Conservation (phyloP, 2,888 invertebrate species). For the Miltochrista miniata region DNA sequence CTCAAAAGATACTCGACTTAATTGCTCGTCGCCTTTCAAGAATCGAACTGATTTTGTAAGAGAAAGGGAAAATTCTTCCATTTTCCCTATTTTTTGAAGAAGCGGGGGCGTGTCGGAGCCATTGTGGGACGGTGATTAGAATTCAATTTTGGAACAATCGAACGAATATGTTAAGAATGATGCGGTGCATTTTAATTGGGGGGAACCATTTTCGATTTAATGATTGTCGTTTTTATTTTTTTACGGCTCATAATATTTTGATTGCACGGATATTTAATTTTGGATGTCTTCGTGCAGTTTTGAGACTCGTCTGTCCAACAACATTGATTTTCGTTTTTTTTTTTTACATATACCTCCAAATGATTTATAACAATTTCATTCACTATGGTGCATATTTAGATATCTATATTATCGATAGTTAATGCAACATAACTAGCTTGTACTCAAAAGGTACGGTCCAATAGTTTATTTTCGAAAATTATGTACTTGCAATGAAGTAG, state of each 20-base stretch:
- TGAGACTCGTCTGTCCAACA: no score
- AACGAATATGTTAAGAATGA: constrained; percentile 69
- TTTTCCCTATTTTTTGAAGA: constrained; percentile 78
- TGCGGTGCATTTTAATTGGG: constrained; percentile 82
- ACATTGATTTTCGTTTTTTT: no score
- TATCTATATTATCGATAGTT: no score
- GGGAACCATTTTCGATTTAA: constrained; percentile 60
- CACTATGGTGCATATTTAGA: no score
- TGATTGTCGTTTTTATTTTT: constrained; percentile 22
- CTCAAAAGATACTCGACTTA: constrained; percentile 83
- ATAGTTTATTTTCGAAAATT: neutral
- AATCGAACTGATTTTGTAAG: constrained; percentile 70
- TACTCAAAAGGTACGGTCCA: neutral
- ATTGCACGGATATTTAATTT: neutral
- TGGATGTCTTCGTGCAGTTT: no score
- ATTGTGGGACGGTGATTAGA: constrained; percentile 83
- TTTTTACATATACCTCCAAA: no score
- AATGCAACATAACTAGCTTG: neutral
- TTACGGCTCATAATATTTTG: constrained; percentile 9
- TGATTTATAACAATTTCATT: no score
- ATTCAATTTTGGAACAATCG: constrained; percentile 83
- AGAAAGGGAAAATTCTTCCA: constrained; percentile 72
- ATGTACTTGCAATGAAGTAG: constrained; percentile 8
- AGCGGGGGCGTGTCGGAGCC: constrained; percentile 52
- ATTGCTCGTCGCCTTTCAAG: constrained; percentile 75